Conservation (phyloP, 2,888 invertebrate species). For the Sturmia bella region DNA sequence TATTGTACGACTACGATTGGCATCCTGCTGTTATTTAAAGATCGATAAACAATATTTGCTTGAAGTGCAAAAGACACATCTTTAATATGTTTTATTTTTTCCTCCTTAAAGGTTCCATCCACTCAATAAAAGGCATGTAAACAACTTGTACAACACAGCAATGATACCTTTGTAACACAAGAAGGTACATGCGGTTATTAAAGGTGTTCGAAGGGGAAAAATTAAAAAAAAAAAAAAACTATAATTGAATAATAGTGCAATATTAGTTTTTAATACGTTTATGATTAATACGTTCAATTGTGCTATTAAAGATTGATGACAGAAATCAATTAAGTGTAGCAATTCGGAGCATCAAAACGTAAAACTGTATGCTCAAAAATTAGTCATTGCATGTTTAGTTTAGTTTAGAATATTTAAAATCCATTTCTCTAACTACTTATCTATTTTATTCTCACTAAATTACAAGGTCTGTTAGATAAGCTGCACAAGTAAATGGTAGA, state of each 20-base stretch:
- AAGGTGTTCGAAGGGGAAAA: slow-evolving; percentile 21
- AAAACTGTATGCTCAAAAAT: slow-evolving; percentile 1
- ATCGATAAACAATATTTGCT: slow-evolving; percentile 75
- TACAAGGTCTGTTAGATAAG: slow-evolving; percentile 33
- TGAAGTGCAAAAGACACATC: slow-evolving; percentile 69
- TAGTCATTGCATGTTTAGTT: slow-evolving; percentile 2
- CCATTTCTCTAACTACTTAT: slow-evolving; percentile 28
- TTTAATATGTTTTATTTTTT: slow-evolving; percentile 36
- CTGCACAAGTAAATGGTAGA: background rate
- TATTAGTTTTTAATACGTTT: slow-evolving; percentile 21
- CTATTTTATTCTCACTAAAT: background rate
- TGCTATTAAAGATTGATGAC: slow-evolving; percentile 12
- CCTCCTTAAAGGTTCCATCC: slow-evolving; percentile 26
- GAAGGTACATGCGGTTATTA: slow-evolving; percentile 31
- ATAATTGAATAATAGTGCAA: slow-evolving; percentile 37
- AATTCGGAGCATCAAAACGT: background rate
- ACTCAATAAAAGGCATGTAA: slow-evolving; percentile 51
- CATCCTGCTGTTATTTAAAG: slow-evolving; percentile 74
- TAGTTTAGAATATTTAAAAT: slow-evolving; percentile 21
- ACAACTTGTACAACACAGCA: slow-evolving; percentile 43
- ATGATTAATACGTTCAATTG: slow-evolving; percentile 44
- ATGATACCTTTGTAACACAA: slow-evolving; percentile 12
- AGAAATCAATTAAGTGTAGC: slow-evolving; percentile 2
- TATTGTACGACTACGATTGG: slow-evolving; percentile 62
- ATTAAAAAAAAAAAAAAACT: slow-evolving; percentile 16